phyloP scores from a whole-genome alignment of 2,888 invertebrate genomes.

The Mimas tiliae region DNA sequence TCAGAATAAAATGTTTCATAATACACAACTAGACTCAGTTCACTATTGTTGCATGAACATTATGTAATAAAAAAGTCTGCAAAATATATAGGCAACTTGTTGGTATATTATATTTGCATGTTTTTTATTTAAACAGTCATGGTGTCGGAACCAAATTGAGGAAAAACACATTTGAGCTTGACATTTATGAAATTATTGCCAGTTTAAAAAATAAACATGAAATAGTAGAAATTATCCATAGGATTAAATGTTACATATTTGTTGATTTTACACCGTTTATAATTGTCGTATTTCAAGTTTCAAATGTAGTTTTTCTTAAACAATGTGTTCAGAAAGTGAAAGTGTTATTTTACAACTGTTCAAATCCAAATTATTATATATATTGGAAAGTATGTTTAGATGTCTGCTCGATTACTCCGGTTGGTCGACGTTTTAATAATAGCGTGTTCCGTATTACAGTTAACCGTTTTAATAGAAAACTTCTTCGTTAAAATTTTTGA shows the following conservation, averaged over 20 bases:
- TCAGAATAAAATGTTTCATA: conserved; percentile 1
- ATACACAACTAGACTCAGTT: not conserved
- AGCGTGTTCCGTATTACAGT: not conserved
- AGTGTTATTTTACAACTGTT: conserved; percentile 63
- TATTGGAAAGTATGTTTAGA: conserved; percentile 16
- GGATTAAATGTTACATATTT: conserved; percentile 30
- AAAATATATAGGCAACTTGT: conserved; percentile 15
- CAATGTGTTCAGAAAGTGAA: conserved; percentile 71
- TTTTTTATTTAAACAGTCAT: conserved; percentile 7
- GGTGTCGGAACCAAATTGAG: conserved; percentile 17
- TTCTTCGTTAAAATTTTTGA: not conserved
- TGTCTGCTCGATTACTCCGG: conserved; percentile 2
- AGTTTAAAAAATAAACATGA: conserved; percentile 4
- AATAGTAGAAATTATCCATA: not conserved
- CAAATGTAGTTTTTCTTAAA: conserved; percentile 45
- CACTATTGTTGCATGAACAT: conserved; percentile 1
- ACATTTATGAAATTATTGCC: conserved; percentile 1
- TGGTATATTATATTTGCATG: conserved; percentile 4
- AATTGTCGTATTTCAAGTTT: not conserved
- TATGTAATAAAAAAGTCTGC: conserved; percentile 1
- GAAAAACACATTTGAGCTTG: conserved; percentile 13
- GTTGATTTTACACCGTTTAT: not conserved
- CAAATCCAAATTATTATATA: conserved; percentile 56
- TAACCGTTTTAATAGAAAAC: conserved; percentile 7
- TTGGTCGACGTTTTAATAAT: not conserved